These are phyloP conservation scores for Choloepus hoffmanni DNA, from an alignment of 2,113 vertebrate species.

Conservation along the genomic window DNA sequence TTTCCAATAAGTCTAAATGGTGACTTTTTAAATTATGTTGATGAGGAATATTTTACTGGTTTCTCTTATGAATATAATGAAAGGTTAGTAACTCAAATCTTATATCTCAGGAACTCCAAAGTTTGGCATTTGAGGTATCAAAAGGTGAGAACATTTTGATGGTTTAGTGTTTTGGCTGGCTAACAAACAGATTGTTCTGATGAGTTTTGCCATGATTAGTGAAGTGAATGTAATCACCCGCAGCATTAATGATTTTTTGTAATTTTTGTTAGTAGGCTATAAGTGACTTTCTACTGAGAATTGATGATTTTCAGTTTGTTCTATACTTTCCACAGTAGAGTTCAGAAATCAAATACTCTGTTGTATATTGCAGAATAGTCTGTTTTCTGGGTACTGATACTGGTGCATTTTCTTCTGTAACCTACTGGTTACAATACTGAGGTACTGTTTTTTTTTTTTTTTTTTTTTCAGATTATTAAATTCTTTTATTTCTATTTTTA, in stretches of 20 bases:
- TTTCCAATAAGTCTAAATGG: constrained; percentile 42
- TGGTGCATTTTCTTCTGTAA: background rate
- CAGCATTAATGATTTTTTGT: constrained; percentile 24
- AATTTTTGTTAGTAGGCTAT: constrained; percentile 1
- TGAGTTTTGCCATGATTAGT: background rate
- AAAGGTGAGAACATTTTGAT: constrained; percentile 21
- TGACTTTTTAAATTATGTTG: constrained; percentile 15
- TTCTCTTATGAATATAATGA: constrained; percentile 6
- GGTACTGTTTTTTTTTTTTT: background rate
- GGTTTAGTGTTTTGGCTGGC: background rate
- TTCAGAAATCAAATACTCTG: constrained; percentile 7
- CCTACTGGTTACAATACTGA: background rate
- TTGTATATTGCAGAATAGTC: background rate
- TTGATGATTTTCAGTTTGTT: constrained; percentile 1
- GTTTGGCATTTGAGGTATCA: constrained; percentile 24
- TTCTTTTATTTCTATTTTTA: too few species aligned
- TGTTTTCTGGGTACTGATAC: background rate
- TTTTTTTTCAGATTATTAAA: too few species aligned
- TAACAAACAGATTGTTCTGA: background rate
- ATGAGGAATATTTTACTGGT: constrained; percentile 20
- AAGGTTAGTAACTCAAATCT: background rate
- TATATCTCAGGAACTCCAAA: background rate
- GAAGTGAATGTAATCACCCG: background rate
- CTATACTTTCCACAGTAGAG: background rate
- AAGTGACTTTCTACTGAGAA: background rate